These are phyloP conservation scores for Holcopasites calliopsidis DNA, from an alignment of 1,140 invertebrate genomes.

Conservation along the genomic window DNA sequence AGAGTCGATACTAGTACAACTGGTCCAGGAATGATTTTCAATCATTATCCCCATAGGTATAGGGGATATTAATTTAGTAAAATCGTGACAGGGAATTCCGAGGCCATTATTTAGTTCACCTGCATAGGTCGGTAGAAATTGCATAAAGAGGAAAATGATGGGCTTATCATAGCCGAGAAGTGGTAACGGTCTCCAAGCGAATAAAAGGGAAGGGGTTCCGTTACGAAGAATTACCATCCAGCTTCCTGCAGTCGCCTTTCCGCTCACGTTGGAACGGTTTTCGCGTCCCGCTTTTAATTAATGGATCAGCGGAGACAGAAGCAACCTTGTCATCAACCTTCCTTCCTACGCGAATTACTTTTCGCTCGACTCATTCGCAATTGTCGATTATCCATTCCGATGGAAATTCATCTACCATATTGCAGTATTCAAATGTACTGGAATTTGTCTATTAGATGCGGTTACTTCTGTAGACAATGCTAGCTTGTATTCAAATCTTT, in stretches of 20 bases:
- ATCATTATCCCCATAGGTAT: too few relatives aligned
- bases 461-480: too few relatives aligned
- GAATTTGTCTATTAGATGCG: too few relatives aligned
- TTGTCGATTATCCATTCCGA: conserved; percentile 8
- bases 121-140: too few relatives aligned
- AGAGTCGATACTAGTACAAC: too few relatives aligned
- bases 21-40: too few relatives aligned
- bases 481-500: too few relatives aligned
- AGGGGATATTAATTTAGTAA: too few relatives aligned
- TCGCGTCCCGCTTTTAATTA: conserved; percentile 23
- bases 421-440: too few relatives aligned
- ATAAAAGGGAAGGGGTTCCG: conserved; percentile 38
- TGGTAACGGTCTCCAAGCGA: neutral
- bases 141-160: neutral
- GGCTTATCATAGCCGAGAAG: conserved; percentile 5
- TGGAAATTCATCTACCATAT: conserved; percentile 35
- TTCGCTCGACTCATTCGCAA: neutral
- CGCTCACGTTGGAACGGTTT: conserved; percentile 21
- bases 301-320: conserved; percentile 26
- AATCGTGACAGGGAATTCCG: neutral
- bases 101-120: neutral
- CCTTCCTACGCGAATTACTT: conserved; percentile 12
- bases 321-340: conserved; percentile 16
- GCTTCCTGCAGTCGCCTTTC: conserved; percentile 26
- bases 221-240: conserved; percentile 34